These are phyloP conservation scores for Lithophane leautieri DNA, from an alignment of 2,888 invertebrate species.

Conservation along the genomic window DNA sequence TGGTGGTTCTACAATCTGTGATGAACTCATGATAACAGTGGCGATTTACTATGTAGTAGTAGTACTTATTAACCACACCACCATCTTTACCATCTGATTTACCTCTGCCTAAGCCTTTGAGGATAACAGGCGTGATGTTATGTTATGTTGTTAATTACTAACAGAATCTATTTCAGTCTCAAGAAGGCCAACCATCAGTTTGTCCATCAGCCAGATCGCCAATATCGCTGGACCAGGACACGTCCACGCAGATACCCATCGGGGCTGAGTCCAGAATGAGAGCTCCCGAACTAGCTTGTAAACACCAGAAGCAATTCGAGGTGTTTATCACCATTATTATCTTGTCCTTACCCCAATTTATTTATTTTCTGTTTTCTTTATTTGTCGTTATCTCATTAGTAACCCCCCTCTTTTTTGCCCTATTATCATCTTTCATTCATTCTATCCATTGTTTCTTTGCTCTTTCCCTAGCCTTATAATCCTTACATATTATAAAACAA, in stretches of 20 bases:
- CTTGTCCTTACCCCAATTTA: background rate
- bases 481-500: no score
- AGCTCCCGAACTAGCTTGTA: constrained; percentile 66
- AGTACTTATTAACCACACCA: background rate
- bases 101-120: no score
- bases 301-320: constrained; percentile 71
- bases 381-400: background rate
- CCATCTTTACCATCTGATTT: background rate
- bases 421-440: background rate
- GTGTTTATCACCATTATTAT: constrained; percentile 40
- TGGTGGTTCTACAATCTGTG: background rate
- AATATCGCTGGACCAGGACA: constrained; percentile 64
- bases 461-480: background rate
- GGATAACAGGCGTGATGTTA: background rate
- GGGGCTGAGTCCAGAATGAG: constrained; percentile 66
- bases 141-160: background rate
- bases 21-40: background rate
- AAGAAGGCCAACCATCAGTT: constrained; percentile 65
- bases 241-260: constrained; percentile 52
- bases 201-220: constrained; percentile 72
- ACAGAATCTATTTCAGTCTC: constrained; percentile 60
- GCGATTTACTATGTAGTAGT: no score
- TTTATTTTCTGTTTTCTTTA: background rate
- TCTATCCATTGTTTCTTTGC: background rate
- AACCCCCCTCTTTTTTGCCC: no score